Evolutionary conservation across 1,140 invertebrate species (phyloP).

Genomic region (Brevipalpus yothersi): DNA sequence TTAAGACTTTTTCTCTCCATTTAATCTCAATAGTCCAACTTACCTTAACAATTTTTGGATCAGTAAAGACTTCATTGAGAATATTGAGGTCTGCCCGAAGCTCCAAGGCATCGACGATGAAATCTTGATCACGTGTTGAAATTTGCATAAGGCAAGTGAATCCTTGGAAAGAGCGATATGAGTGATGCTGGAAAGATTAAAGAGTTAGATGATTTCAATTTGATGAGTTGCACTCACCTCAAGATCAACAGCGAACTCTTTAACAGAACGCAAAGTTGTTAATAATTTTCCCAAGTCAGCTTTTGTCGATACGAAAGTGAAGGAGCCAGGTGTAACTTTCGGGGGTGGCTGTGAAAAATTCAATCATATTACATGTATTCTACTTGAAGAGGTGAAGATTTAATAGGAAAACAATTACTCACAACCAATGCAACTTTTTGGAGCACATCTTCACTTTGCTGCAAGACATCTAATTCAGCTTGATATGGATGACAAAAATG

Average conservation of each 20-base stretch:
- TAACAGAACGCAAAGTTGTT: slow-evolving; percentile 32
- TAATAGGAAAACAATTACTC: too few relatives aligned
- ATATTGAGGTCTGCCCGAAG: slow-evolving; percentile 52
- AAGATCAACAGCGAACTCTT: slow-evolving; percentile 60
- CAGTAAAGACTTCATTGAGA: slow-evolving; percentile 75
- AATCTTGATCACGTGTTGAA: slow-evolving; percentile 60
- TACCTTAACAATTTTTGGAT: slow-evolving; percentile 71
- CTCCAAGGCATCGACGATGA: slow-evolving; percentile 62
- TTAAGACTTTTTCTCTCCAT: neutral
- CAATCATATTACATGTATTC: too few relatives aligned
- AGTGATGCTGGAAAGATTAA: slow-evolving; percentile 36
- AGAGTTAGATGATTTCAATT: neutral
- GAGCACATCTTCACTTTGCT: slow-evolving; percentile 13
- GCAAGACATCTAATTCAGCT: slow-evolving; percentile 41
- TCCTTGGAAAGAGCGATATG: slow-evolving; percentile 52
- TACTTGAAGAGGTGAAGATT: too few relatives aligned
- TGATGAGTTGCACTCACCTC: slow-evolving; percentile 27
- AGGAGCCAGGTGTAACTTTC: neutral
- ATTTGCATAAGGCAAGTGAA: slow-evolving; percentile 55
- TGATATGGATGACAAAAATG: slow-evolving; percentile 64
- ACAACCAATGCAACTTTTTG: slow-evolving; percentile 12
- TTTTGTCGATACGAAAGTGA: slow-evolving; percentile 4
- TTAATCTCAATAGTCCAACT: slow-evolving; percentile 4
- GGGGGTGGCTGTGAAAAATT: too few relatives aligned
- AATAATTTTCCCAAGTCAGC: slow-evolving; percentile 36